Base-by-base conservation (phyloP, 1,140 invertebrate species). In the Diplogasteroides magnus region DNA sequence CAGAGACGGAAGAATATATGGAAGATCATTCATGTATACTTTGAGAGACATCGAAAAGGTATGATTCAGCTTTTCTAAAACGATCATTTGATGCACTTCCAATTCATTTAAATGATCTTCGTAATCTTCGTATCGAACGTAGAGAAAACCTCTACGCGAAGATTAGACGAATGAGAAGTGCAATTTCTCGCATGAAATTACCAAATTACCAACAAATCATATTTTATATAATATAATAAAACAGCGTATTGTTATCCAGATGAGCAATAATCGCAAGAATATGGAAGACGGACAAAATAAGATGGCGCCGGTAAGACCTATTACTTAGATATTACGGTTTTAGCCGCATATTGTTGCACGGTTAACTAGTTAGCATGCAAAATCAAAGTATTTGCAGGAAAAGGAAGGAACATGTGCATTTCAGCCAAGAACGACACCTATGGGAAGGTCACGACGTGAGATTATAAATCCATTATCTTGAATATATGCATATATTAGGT, bases 391-490 rank as follows among this genome's bases (percentile, higher is more conserved):
- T 2, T 25, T 28, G 3, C 60, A 57, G 19, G 55, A 68, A 31
- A 57, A 31, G 19, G 32, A 31, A 27, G 65, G 58, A 11, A 26
- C 6, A 32, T 19, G 67, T 23, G 2, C 15, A 19, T 19, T 3
- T 37, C 25, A 65, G 61, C 56, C 72, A 48, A 72, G 71, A 31
- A 31, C 28, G 26, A 68, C 60, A 15, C 70, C 70, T 6, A 72
- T 72, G 26, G 68, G 62, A 13, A 11, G 64, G n/a, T 23, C 37
- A n/a, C n/a, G n/a, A 6, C 6, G 37, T 48, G 19, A 48, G 37
- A n/a, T n/a, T n/a, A n/a, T 48, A 19, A 19, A 48, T 11, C 19
- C 6, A 6, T 19, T 11, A 11, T 48, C 19, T 48, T n/a, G n/a
- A n/a, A n/a, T n/a, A n/a, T n/a, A n/a, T n/a, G n/a, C n/a, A n/a